These are phyloP conservation scores for Gasterosteus nipponicus DNA, from an alignment of 2,113 vertebrate species.

Conservation along the genomic window DNA sequence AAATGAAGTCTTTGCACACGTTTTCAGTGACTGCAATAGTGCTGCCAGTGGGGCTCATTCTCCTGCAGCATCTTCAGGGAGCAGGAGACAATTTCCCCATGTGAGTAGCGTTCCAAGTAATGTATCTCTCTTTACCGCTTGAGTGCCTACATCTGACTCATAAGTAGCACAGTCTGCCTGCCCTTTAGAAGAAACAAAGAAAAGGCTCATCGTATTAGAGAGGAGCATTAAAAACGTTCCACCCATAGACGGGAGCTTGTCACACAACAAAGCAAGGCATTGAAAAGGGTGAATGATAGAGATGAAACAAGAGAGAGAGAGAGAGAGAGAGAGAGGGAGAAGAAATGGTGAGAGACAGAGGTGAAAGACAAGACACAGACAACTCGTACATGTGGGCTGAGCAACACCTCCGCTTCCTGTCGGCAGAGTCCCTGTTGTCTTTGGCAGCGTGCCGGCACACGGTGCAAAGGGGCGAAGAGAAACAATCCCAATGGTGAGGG, in stretches of 20 bases:
- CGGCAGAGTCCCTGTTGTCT: slow-evolving; percentile 66
- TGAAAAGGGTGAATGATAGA: slow-evolving; percentile 18
- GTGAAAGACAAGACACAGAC: slow-evolving; percentile 38
- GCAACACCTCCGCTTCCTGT: slow-evolving; percentile 72
- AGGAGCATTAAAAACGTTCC: slow-evolving; percentile 13
- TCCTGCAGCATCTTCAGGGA: slow-evolving; percentile 24
- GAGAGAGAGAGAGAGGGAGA: not conserved
- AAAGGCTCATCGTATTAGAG: slow-evolving; percentile 29
- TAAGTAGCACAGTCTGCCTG: slow-evolving; percentile 26
- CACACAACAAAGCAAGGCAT: not conserved
- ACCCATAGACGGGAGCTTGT: slow-evolving; percentile 14
- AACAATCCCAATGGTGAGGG: slow-evolving; percentile 55
- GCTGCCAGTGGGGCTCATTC: slow-evolving; percentile 31
- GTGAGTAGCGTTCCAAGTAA: slow-evolving; percentile 45
- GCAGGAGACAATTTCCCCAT: slow-evolving; percentile 51
- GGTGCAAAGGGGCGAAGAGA: too few relatives aligned
- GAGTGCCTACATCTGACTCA: slow-evolving; percentile 51
- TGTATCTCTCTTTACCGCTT: slow-evolving; percentile 48
- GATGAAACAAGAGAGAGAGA: slow-evolving; percentile 33
- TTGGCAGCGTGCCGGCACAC: slow-evolving; percentile 64
- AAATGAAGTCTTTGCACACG: slow-evolving; percentile 32
- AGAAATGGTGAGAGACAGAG: slow-evolving; percentile 8
- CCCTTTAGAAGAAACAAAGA: slow-evolving; percentile 38
- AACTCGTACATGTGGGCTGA: slow-evolving; percentile 69
- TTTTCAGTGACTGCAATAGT: slow-evolving; percentile 25